Conservation (phyloP, 1,140 invertebrate species). For the Tribolium castaneum region DNA sequence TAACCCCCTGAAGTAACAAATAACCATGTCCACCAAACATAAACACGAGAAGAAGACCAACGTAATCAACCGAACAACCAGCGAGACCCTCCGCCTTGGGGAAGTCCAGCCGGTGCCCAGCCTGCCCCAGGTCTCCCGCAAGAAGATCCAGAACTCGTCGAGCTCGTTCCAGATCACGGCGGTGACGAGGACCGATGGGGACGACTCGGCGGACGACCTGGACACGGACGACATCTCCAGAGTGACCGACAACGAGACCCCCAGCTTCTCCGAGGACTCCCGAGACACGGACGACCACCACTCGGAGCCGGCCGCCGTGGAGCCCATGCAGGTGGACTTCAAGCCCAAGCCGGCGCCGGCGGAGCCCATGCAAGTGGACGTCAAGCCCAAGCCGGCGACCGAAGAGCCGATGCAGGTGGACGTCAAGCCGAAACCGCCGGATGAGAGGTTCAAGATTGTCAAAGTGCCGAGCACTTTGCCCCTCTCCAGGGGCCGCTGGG, state of each 20-base stretch:
- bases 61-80: slow-evolving; percentile 80
- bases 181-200: slow-evolving; percentile 80
- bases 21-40: slow-evolving; percentile 46
- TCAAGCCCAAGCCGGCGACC: background rate
- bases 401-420: background rate
- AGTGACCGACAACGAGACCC: slow-evolving; percentile 87
- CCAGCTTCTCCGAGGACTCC: slow-evolving; percentile 78
- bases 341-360: background rate
- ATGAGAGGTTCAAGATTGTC: slow-evolving; percentile 90
- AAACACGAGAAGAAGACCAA: slow-evolving; percentile 61
- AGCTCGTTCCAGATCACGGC: slow-evolving; percentile 94
- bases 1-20: slow-evolving; percentile 35
- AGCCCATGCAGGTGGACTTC: background rate
- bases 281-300: slow-evolving; percentile 49
- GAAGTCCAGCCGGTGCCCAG: slow-evolving; percentile 59
- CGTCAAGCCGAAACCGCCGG: background rate
- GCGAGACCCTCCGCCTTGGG: slow-evolving; percentile 79
- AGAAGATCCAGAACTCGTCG: slow-evolving; percentile 71
- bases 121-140: slow-evolving; percentile 37
- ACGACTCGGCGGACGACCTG: slow-evolving; percentile 92
- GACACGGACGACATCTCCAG: slow-evolving; percentile 89
- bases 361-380: background rate
- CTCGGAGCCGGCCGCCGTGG: slow-evolving; percentile 83
- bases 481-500: slow-evolving; percentile 93
- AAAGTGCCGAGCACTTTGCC: slow-evolving; percentile 89